Evolutionary conservation across 2,888 invertebrate species (phyloP), one percentile per base, ranked within the genome.

Genomic region (Lordiphosa andalusiaca): DNA sequence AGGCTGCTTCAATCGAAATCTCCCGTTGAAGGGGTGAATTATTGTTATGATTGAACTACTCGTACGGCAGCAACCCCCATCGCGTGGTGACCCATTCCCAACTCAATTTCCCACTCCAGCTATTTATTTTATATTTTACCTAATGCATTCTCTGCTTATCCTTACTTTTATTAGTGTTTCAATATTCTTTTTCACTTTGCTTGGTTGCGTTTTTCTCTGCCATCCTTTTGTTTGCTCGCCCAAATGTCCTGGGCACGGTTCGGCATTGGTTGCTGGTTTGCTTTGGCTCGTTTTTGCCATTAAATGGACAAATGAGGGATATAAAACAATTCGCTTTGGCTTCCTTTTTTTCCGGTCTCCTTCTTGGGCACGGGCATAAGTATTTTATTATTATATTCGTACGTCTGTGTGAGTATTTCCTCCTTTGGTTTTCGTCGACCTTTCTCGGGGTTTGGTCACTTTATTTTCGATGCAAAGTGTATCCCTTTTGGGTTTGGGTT

Each of bases 271-370:
- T 53, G 48, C 51, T 39, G 1, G 16, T 1, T 16, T 52, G 44
- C 54, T 64, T 64, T 77, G 82, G 80, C 85, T 84, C 85, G 85
- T 84, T 86, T 83, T 84, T 73, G 72, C 77, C 86, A 87, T 88
- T 87, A 88, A 87, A 84, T 77, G 85, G 82, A 87, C 87, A 87
- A 87, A 87, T 86, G 87, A 87, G 85, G 81, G 83, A 88, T 86
- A 88, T 87, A 87, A 87, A 87, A 88, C 87, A 86, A 87, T 88
- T 88, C 87, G 83, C 80, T 84, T 74, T 80, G 85, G 87, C 76
- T 87, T 77, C 73, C 84, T 77, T 74, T 81, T 77, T 69, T 67
- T 63, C 65, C 54, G 38, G 48, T 53, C 53, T 65, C 73, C 61
- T 70, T 51, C 47, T 49, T 54, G 69, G 63, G 59, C 56, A 67